Evolutionary conservation across 2,797 vertebrate species (phyloP).

Genomic region (Anguilla obscura): DNA sequence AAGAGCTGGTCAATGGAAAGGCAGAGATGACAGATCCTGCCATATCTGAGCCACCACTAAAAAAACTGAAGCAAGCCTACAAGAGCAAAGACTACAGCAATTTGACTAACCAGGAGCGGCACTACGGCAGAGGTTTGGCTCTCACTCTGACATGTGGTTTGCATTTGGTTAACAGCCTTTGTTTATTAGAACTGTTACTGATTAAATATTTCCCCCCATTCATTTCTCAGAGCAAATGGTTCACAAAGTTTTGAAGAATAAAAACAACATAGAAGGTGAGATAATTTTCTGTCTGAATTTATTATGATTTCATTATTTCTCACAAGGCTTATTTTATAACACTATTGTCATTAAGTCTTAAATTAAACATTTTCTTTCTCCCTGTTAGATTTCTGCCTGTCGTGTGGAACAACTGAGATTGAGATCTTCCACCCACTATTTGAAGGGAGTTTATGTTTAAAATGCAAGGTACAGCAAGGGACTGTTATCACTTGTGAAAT

Average conservation of each 20-base stretch:
- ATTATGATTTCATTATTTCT: background rate
- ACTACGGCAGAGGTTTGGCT: slow-evolving; percentile 59
- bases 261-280: slow-evolving; percentile 66
- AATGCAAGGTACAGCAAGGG: slow-evolving; percentile 73
- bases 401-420: slow-evolving; percentile 63
- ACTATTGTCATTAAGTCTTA: background rate
- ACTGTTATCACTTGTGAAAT: background rate
- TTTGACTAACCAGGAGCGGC: background rate
- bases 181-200: background rate
- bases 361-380: background rate
- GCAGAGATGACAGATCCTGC: slow-evolving; percentile 50
- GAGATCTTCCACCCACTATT: slow-evolving; percentile 72
- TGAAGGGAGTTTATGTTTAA: slow-evolving; percentile 72
- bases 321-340: background rate
- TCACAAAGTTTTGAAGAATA: slow-evolving; percentile 52
- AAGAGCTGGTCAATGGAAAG: background rate
- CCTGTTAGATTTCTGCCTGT: slow-evolving; percentile 73
- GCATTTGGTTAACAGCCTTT: background rate
- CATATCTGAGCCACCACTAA: slow-evolving; percentile 68
- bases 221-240: slow-evolving; percentile 61
- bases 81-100: slow-evolving; percentile 48
- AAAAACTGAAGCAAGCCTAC: slow-evolving; percentile 64
- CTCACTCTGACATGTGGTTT: background rate
- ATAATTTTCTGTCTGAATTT: background rate
- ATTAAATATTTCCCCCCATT: slow-evolving; percentile 18